These are phyloP conservation scores for Porites lutea DNA, from an alignment of 64 coral and sea anemone species.

Conservation along the genomic window DNA sequence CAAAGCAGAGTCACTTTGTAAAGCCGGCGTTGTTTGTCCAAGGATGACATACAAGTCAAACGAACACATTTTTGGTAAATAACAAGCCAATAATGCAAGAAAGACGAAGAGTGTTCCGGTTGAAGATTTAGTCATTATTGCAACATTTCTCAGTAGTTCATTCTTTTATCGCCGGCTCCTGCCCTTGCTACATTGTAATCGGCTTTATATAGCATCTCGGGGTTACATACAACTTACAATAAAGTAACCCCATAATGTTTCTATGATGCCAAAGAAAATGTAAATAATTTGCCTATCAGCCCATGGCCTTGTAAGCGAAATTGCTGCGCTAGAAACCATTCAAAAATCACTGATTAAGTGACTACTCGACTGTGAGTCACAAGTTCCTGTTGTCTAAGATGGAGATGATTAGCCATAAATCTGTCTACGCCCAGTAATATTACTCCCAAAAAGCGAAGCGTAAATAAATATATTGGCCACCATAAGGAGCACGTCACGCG, in stretches of 20 bases:
- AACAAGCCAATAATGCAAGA: slow-evolving; percentile 12
- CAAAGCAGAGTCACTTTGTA: not conserved
- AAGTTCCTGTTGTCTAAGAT: slow-evolving; percentile 1
- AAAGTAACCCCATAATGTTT: not conserved
- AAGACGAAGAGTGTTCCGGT: slow-evolving; percentile 12
- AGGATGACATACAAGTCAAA: not conserved
- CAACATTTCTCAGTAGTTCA: not conserved
- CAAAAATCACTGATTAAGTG: not conserved
- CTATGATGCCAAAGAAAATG: not conserved
- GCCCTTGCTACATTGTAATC: not conserved
- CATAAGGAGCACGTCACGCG: not conserved
- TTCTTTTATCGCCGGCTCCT: too few relatives aligned
- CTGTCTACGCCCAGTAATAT: not conserved
- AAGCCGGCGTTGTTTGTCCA: not conserved
- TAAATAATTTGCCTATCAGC: not conserved
- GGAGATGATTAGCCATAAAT: not conserved
- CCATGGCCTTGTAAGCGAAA: not conserved
- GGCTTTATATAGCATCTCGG: not conserved
- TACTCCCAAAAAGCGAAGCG: not conserved
- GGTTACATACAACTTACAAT: not conserved
- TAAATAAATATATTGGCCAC: not conserved
- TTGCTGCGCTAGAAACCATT: not conserved
- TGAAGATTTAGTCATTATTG: not conserved
- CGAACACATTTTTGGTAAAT: not conserved
- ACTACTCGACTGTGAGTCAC: not conserved